A percentile compares a stretch with the other conserved stretches of the same genome.
phyloP scores from a whole-genome alignment of 2,797 vertebrate genomes.

The Eurystomus glaucurus region DNA sequence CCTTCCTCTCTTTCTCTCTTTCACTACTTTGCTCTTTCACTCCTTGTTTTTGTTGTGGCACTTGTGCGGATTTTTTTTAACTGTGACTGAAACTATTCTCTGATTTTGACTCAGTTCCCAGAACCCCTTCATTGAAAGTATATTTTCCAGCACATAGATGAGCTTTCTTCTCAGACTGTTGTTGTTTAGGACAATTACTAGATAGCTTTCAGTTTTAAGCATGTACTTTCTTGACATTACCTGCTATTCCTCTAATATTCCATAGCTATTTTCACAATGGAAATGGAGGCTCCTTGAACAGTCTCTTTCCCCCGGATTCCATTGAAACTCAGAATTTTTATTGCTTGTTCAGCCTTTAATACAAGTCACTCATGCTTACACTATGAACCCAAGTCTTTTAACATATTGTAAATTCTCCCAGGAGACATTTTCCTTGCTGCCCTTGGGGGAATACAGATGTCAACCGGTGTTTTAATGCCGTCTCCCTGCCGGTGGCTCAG shows the following conservation, averaged over 20 bases:
- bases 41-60: background rate
- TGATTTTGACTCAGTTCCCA: background rate
- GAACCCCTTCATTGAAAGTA: background rate
- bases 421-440: background rate
- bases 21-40: too few species aligned
- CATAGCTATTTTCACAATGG: background rate
- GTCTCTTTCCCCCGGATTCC: background rate
- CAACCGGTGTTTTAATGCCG: background rate
- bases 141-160: background rate
- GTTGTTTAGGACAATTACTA: background rate
- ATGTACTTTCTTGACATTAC: background rate
- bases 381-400: background rate
- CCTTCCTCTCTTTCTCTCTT: too few species aligned
- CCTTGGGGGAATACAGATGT: background rate
- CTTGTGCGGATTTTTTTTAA: background rate
- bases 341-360: background rate
- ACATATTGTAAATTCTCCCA: background rate
- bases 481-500: too few species aligned
- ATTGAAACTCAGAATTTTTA: constrained; percentile 10
- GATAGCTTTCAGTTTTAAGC: background rate
- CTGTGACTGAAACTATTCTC: background rate
- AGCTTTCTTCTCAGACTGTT: background rate
- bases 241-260: background rate
- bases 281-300: background rate
- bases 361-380: background rate